Percentiles rank a stretch among this genome's conserved stretches.
Evolutionary conservation across 2,797 vertebrate species (phyloP).

Genomic region (Channallabes apus): DNA sequence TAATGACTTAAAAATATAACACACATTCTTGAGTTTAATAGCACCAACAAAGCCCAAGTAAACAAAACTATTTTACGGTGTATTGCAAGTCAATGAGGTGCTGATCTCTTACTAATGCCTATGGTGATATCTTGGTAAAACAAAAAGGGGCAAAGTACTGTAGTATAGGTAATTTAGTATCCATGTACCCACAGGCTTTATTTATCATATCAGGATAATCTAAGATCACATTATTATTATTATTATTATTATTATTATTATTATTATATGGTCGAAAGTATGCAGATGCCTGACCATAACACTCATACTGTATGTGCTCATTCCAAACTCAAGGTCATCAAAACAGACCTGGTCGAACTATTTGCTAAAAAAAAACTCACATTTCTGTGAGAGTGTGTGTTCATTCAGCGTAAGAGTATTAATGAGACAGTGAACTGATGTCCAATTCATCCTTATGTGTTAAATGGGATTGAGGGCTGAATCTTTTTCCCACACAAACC

Average conservation of each 20-base stretch:
- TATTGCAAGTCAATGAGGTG: not conserved
- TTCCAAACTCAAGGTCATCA: not conserved
- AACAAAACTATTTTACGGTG: not conserved
- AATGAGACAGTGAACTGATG: not conserved
- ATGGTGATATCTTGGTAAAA: not conserved
- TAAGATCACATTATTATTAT: not conserved
- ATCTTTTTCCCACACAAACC: not conserved
- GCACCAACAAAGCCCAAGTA: not conserved
- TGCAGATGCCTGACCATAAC: not conserved
- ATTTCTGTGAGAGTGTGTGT: not conserved
- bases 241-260: constrained; percentile 12
- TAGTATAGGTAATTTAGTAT: not conserved
- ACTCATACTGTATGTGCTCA: not conserved
- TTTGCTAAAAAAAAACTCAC: not conserved
- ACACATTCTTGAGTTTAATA: not conserved
- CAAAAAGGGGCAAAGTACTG: not conserved
- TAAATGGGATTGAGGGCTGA: not conserved
- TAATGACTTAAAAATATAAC: not conserved
- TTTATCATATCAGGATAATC: not conserved
- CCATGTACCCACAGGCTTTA: not conserved
- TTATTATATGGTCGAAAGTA: not conserved
- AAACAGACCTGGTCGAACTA: not conserved
- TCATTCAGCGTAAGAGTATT: not conserved
- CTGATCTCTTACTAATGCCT: not conserved
- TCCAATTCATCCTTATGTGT: not conserved